Conservation (phyloP, 2,888 invertebrate species). For the Thereva nobilitata region DNA sequence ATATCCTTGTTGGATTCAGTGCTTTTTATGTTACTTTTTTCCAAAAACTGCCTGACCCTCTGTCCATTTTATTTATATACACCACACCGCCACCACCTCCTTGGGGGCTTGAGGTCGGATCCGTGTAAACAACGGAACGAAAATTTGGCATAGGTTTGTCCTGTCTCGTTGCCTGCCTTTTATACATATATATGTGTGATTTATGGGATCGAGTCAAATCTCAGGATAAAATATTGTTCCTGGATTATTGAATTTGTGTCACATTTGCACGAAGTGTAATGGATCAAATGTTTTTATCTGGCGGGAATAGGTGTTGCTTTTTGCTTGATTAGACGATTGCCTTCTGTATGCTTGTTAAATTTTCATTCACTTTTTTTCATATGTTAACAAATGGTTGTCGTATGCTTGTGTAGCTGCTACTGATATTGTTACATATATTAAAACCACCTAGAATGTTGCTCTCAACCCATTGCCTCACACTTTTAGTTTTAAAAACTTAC, state of each 20-base stretch:
- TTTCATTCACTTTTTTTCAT: too few relatives aligned
- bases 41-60: background rate
- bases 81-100: background rate
- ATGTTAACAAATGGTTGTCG: too few relatives aligned
- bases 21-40: background rate
- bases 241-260: slow-evolving; percentile 38
- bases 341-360: too few relatives aligned
- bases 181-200: slow-evolving; percentile 15
- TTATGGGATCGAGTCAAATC: slow-evolving; percentile 36
- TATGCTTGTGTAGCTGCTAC: too few relatives aligned
- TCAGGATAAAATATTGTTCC: slow-evolving; percentile 36
- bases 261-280: slow-evolving; percentile 36
- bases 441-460: too few relatives aligned
- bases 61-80: background rate
- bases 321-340: slow-evolving; percentile 1
- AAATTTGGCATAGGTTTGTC: background rate
- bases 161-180: background rate
- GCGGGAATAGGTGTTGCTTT: slow-evolving; percentile 24
- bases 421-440: too few relatives aligned
- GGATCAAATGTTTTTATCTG: slow-evolving; percentile 31
- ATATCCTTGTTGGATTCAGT: slow-evolving; percentile 6
- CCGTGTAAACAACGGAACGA: background rate
- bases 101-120: slow-evolving; percentile 3
- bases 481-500: too few relatives aligned
- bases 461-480: too few relatives aligned